phyloP scores from a whole-genome alignment of 2,797 vertebrate genomes.

The Scarus forsteni region DNA sequence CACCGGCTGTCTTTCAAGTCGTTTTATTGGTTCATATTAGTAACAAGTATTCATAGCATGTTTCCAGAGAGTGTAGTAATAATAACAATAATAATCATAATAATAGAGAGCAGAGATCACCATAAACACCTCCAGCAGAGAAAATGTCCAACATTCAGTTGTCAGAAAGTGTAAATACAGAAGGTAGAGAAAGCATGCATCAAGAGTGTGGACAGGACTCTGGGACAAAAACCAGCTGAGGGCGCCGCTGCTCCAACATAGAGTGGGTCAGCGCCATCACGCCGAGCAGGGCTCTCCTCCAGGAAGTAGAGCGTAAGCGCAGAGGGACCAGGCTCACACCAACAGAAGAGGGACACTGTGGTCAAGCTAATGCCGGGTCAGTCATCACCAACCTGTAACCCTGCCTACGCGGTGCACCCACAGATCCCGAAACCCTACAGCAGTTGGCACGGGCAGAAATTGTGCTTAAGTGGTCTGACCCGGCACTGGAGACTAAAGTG shows the following conservation, averaged over 20 bases:
- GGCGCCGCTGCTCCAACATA: neutral
- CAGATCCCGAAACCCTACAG: too few relatives aligned
- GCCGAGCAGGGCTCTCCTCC: too few relatives aligned
- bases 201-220: conserved; percentile 30
- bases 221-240: conserved; percentile 1
- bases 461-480: too few relatives aligned
- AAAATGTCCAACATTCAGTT: conserved; percentile 50
- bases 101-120: conserved; percentile 41
- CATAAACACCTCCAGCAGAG: conserved; percentile 51
- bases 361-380: too few relatives aligned
- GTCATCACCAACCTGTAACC: too few relatives aligned
- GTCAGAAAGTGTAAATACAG: conserved; percentile 33
- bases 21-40: conserved; percentile 62
- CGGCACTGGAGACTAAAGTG: too few relatives aligned
- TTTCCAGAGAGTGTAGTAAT: conserved; percentile 39
- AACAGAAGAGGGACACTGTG: too few relatives aligned
- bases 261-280: neutral
- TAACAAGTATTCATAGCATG: conserved; percentile 50
- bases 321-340: too few relatives aligned
- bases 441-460: too few relatives aligned
- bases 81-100: neutral
- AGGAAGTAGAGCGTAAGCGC: too few relatives aligned
- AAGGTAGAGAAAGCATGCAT: conserved; percentile 64
- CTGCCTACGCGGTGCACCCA: too few relatives aligned
- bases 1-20: conserved; percentile 45